Base-by-base conservation (phyloP, 2,113 vertebrate genomes). In the Rhagologus leucostigma region DNA sequence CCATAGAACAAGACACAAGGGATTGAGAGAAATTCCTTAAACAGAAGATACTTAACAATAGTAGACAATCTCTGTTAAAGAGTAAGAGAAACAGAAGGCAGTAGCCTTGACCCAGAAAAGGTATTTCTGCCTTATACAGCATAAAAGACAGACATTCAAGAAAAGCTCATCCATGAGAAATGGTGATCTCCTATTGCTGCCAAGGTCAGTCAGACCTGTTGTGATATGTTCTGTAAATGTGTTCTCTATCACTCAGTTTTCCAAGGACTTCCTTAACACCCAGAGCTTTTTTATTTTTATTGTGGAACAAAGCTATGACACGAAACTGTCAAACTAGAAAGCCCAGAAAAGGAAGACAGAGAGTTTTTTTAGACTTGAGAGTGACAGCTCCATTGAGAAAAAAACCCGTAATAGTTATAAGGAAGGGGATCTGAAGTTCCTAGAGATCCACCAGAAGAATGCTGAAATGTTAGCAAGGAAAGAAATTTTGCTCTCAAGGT, bases 241-340 rank as follows among this genome's bases (percentile, higher is more conserved):
- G 86, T 90, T 94, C 84, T 95, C 87, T 53, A 80, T 77, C 84
- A 67, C n/a, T 96, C 91, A 85, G 59, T 83, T 94, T 96, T 80
- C 87, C 87, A 95, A 96, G 95, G 94, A 87, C 87, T 95, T 76
- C 77, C 83, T 87, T 87, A 97, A 94, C 74, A 89, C 41, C 21
- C n/a, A 64, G 29, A 76, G 67, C 65, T 90, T 91, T 95, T 91
- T 96, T 93, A 87, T 83, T 96, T 95, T 89, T 91, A 77, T 95
- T 88, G 82, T 93, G 70, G 63, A 96, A 95, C 84, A 96, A 95
- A 94, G 82, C 50, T 90, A 56, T 85, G 84, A 94, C 89, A 95
- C 0, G 0, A 88, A 95, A 85, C 90, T 94, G 78, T 88, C 84
- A 85, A 96, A 73, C 49, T 50, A 91, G 78, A 82, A 95, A 85